Percentiles rank a stretch among this genome's conserved stretches.
Evolutionary conservation across 1,140 invertebrate genomes (phyloP).

Genomic region (Phortica variegata): DNA sequence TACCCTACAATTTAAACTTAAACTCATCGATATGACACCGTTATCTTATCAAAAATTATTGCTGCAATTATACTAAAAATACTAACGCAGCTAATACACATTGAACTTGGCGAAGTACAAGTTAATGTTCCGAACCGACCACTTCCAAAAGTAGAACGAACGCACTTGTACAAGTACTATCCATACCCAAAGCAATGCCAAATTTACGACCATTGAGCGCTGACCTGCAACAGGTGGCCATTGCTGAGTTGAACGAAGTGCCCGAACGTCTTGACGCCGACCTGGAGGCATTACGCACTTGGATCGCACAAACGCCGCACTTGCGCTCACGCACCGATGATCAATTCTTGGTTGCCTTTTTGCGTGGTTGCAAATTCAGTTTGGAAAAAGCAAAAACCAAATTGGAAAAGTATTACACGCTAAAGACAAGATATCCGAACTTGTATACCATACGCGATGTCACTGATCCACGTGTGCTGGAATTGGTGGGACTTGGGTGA

Average conservation of each 20-base stretch:
- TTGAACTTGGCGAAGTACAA: no score
- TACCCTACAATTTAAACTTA: no score
- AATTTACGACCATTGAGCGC: constrained; percentile 42
- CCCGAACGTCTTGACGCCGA: constrained; percentile 60
- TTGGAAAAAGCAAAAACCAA: constrained; percentile 65
- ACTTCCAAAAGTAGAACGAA: no score
- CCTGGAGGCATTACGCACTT: constrained; percentile 61
- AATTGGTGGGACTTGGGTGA: constrained; percentile 23
- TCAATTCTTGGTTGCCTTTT: constrained; percentile 63
- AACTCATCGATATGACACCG: no score
- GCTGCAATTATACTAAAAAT: no score
- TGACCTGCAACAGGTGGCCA: constrained; percentile 46
- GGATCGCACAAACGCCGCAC: constrained; percentile 66
- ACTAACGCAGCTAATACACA: no score
- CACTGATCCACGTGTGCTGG: constrained; percentile 12
- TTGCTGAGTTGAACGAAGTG: constrained; percentile 63
- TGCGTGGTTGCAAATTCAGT: constrained; percentile 68
- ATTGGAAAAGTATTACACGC: constrained; percentile 64
- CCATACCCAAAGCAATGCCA: no score
- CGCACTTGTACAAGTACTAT: no score
- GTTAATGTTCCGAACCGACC: no score
- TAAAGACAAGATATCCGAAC: constrained; percentile 62
- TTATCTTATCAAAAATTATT: no score
- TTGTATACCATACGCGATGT: constrained; percentile 55
- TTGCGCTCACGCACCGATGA: constrained; percentile 59